Conservation (phyloP, 1,140 invertebrate genomes). For the Parapsyche elsis region DNA sequence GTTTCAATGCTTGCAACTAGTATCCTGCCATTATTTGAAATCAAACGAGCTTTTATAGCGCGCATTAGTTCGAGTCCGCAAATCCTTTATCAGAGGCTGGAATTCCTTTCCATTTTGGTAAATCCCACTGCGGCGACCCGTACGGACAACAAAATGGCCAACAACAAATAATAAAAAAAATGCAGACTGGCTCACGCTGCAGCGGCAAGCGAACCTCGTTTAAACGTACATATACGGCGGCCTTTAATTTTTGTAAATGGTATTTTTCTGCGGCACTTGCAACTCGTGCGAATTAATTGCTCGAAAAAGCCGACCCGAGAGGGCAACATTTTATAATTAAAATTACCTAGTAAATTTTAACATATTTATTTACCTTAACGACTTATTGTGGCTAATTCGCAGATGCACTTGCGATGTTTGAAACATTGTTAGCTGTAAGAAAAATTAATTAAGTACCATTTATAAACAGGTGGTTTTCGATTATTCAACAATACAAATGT, state of each 20-base stretch:
- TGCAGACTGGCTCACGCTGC: not conserved
- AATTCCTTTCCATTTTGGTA: not conserved
- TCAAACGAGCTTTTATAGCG: not conserved
- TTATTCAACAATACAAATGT: too few relatives aligned
- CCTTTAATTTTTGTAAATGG: slow-evolving; percentile 32
- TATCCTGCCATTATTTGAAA: not conserved
- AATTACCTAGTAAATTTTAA: not conserved
- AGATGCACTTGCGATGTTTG: too few relatives aligned
- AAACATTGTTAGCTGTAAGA: not conserved
- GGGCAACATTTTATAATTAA: not conserved
- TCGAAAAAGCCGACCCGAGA: not conserved
- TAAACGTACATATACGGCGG: not conserved
- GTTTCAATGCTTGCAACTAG: not conserved
- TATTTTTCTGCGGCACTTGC: slow-evolving; percentile 32
- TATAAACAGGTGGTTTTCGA: too few relatives aligned
- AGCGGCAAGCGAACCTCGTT: not conserved
- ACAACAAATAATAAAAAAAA: not conserved
- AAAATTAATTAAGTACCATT: too few relatives aligned
- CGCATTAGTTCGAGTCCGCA: not conserved
- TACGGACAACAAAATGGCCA: too few relatives aligned
- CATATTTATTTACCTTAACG: not conserved
- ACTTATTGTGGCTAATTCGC: too few relatives aligned
- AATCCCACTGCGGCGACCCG: not conserved
- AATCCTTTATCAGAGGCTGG: not conserved
- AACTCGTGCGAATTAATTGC: slow-evolving; percentile 34